A percentile compares a stretch with the other conserved stretches of the same genome.
These are phyloP conservation scores for Phodopus roborovskii DNA, from an alignment of 2,113 vertebrate species.

Conservation along the genomic window DNA sequence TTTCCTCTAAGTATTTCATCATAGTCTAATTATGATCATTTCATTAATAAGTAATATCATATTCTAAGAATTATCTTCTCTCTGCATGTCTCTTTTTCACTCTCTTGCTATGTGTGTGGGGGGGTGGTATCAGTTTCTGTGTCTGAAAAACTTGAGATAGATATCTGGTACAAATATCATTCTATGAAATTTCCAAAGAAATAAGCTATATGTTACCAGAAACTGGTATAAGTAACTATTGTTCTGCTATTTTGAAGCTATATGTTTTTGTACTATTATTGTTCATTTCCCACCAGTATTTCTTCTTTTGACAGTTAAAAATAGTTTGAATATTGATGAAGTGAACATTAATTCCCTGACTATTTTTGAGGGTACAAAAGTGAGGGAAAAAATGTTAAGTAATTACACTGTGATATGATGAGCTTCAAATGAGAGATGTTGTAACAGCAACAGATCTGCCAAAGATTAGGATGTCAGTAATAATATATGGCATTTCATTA, in stretches of 20 bases:
- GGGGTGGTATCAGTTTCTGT: neutral
- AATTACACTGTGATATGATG: neutral
- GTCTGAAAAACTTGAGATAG: neutral
- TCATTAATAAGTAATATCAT: slow-evolving; percentile 19
- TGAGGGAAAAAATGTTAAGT: slow-evolving; percentile 26
- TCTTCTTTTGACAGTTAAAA: slow-evolving; percentile 41
- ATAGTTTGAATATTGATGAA: slow-evolving; percentile 3
- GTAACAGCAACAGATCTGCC: neutral
- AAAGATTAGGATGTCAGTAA: neutral
- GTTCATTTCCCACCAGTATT: slow-evolving; percentile 26
- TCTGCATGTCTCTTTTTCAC: neutral
- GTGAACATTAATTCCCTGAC: neutral
- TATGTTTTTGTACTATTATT: slow-evolving; percentile 1
- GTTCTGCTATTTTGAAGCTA: slow-evolving; percentile 24
- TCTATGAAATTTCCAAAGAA: neutral
- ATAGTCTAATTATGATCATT: neutral
- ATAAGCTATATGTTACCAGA: neutral
- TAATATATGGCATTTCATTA: slow-evolving; percentile 25
- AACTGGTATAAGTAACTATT: neutral
- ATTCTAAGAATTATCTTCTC: slow-evolving; percentile 19
- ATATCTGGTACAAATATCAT: neutral
- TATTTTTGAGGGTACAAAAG: slow-evolving; percentile 17
- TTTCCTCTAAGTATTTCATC: neutral
- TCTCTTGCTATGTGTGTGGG: neutral
- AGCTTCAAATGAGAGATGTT: neutral